Evolutionary conservation across 2,888 invertebrate species (phyloP).

Genomic region (Biston betularia): DNA sequence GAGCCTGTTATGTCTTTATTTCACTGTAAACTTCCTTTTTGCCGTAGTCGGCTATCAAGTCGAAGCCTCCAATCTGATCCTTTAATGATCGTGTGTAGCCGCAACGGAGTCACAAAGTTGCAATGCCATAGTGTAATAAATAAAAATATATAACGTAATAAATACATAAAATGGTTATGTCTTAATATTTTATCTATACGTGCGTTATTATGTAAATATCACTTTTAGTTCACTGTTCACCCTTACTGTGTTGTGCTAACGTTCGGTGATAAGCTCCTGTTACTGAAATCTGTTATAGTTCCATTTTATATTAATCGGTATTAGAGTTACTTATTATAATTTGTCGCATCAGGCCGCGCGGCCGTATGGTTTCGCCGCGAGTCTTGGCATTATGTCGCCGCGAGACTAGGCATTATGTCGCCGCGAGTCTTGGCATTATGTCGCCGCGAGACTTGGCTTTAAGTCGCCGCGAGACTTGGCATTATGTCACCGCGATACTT

Average conservation of each 20-base stretch:
- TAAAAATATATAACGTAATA: slow-evolving; percentile 66
- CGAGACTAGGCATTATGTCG: slow-evolving; percentile 35
- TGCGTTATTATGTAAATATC: slow-evolving; percentile 79
- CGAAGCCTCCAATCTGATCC: slow-evolving; percentile 10
- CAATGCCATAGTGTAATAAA: slow-evolving; percentile 74
- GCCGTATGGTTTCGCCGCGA: neutral
- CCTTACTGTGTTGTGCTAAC: slow-evolving; percentile 44
- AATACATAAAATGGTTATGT: slow-evolving; percentile 72
- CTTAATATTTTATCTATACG: slow-evolving; percentile 72
- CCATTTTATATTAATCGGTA: slow-evolving; percentile 50
- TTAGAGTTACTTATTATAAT: slow-evolving; percentile 23
- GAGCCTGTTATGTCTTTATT: slow-evolving; percentile 7
- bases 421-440: slow-evolving; percentile 56
- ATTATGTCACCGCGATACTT: slow-evolving; percentile 53
- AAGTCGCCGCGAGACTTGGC: slow-evolving; percentile 50
- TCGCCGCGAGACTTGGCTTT: too few relatives aligned
- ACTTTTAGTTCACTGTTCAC: slow-evolving; percentile 55
- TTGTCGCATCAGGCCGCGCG: neutral
- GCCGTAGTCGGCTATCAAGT: slow-evolving; percentile 10
- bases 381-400: slow-evolving; percentile 61
- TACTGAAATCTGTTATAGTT: slow-evolving; percentile 44
- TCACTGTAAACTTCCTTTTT: slow-evolving; percentile 2
- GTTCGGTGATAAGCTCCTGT: slow-evolving; percentile 30
- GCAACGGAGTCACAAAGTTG: slow-evolving; percentile 80
- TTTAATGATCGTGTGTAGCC: slow-evolving; percentile 55